Evolutionary conservation across 2,113 vertebrate species (phyloP).

Genomic region (Peromyscus maniculatus): DNA sequence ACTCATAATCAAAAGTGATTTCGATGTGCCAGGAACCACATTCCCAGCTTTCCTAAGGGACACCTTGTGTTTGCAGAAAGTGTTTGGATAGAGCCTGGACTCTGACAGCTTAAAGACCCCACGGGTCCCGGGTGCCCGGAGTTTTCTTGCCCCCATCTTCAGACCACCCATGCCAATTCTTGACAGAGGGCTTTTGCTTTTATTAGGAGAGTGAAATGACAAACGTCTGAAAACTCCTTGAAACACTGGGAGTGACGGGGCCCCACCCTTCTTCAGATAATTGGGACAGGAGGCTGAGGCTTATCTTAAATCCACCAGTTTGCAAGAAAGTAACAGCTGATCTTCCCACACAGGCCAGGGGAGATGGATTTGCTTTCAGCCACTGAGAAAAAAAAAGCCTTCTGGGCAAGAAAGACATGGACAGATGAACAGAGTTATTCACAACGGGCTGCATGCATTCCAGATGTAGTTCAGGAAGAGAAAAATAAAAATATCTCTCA

Average conservation of each 20-base stretch:
- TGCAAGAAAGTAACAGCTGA: constrained; percentile 36
- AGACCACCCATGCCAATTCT: constrained; percentile 77
- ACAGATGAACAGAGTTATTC: background rate
- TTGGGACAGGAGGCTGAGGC: constrained; percentile 64
- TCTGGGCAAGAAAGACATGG: constrained; percentile 7
- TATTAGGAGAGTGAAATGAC: constrained; percentile 80
- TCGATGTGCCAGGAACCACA: constrained; percentile 74
- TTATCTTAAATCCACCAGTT: constrained; percentile 58
- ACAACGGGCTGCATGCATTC: background rate
- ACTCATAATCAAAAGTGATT: constrained; percentile 82
- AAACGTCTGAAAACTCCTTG: constrained; percentile 82
- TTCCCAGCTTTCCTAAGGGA: constrained; percentile 85
- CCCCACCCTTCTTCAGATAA: constrained; percentile 68
- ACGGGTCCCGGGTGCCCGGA: constrained; percentile 83
- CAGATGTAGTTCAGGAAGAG: background rate
- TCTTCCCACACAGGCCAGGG: background rate
- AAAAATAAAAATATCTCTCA: constrained; percentile 16
- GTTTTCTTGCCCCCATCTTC: constrained; percentile 77
- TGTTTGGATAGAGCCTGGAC: constrained; percentile 78
- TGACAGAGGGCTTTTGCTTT: constrained; percentile 83
- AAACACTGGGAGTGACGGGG: constrained; percentile 71
- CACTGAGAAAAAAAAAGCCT: constrained; percentile 55
- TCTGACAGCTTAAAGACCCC: constrained; percentile 77
- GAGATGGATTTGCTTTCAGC: constrained; percentile 22
- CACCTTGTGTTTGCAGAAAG: constrained; percentile 77